A percentile compares a stretch with the other conserved stretches of the same genome.
phyloP scores from a whole-genome alignment of 37 sponge, comb jelly and placozoan species.

The Beroe ovata region DNA sequence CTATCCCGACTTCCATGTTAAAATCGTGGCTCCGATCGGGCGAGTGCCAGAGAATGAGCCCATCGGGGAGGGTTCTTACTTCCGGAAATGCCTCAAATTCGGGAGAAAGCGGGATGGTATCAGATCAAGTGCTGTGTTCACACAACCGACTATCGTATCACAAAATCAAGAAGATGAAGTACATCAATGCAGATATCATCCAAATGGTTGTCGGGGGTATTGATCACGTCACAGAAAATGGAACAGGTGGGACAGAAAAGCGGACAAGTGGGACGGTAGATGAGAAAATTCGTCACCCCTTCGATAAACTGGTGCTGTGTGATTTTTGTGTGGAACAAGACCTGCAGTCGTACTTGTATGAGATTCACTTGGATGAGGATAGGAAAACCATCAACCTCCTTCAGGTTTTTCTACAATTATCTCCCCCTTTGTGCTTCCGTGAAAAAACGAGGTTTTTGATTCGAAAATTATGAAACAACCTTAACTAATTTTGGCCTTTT shows the following conservation, averaged over 20 bases:
- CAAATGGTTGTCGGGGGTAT: background rate
- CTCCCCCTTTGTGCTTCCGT: no score
- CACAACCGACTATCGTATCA: conserved; percentile 9
- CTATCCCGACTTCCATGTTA: background rate
- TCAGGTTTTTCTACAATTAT: no score
- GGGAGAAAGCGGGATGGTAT: background rate
- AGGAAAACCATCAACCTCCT: background rate
- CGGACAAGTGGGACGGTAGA: background rate
- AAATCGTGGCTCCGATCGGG: background rate
- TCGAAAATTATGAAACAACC: no score
- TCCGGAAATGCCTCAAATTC: background rate
- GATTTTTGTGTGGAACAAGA: background rate
- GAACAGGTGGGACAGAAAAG: background rate
- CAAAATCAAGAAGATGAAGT: conserved; percentile 1
- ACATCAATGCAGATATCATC: background rate
- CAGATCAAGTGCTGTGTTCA: background rate
- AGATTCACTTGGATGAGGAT: background rate
- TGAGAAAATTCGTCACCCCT: background rate
- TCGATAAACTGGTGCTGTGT: background rate
- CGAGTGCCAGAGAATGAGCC: background rate
- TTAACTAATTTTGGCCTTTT: no score
- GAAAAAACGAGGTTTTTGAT: no score
- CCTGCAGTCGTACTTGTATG: background rate
- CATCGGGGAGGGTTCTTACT: background rate
- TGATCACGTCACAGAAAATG: background rate